Conservation (phyloP, 2,888 invertebrate genomes). For the Stomorhina lunata region DNA sequence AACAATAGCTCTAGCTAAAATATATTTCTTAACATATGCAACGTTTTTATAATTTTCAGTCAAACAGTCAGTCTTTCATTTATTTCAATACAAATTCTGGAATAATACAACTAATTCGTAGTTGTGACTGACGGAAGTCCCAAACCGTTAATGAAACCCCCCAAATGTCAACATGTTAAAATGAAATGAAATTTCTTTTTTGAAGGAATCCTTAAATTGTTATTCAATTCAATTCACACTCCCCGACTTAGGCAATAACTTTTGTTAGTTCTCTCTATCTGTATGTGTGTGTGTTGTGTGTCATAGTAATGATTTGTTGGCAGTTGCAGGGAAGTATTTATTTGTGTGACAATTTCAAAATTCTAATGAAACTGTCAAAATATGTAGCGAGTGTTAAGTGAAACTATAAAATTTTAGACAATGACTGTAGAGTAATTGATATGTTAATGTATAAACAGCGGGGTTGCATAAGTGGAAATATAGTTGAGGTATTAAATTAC, state of each 20-base stretch:
- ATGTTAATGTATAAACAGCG: neutral
- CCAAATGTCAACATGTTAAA: conserved; percentile 45
- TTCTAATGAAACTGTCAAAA: conserved; percentile 50
- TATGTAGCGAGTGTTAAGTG: conserved; percentile 5
- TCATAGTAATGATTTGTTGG: neutral
- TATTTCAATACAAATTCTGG: neutral
- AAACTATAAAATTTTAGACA: conserved; percentile 11
- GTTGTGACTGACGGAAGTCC: conserved; percentile 51
- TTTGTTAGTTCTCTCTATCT: neutral
- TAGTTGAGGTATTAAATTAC: neutral
- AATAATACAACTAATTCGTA: neutral
- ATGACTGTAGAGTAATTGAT: conserved; percentile 15
- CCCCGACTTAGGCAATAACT: too few relatives aligned
- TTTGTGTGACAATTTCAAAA: conserved; percentile 7
- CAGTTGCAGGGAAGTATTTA: neutral
- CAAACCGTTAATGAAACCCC: conserved; percentile 47
- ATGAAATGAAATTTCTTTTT: neutral
- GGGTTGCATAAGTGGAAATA: neutral
- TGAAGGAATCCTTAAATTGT: conserved; percentile 21
- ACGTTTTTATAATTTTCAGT: too few relatives aligned
- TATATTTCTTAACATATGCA: conserved; percentile 8
- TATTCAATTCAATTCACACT: neutral
- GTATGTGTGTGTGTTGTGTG: neutral
- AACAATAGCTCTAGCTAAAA: conserved; percentile 4
- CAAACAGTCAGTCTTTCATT: neutral